These are phyloP conservation scores for Teleiodes luculella DNA, from an alignment of 2,888 invertebrate genomes.

Conservation along the genomic window DNA sequence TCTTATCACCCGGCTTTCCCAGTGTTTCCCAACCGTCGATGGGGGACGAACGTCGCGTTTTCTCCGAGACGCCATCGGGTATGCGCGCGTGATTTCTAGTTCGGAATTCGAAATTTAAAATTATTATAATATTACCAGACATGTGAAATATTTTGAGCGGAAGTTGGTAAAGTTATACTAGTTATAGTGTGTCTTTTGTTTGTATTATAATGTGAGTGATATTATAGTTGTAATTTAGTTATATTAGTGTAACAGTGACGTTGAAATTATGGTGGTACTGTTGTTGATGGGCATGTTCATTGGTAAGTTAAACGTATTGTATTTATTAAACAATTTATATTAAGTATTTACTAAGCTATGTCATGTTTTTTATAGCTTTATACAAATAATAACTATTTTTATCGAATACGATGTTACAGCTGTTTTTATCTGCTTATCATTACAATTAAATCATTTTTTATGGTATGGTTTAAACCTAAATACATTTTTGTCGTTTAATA, in stretches of 20 bases:
- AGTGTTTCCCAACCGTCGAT: constrained; percentile 29
- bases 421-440: too few species aligned
- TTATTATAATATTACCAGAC: background rate
- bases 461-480: too few species aligned
- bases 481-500: too few species aligned
- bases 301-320: too few species aligned
- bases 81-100: background rate
- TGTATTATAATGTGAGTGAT: background rate
- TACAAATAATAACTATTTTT: too few species aligned
- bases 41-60: constrained; percentile 25
- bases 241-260: constrained; percentile 24
- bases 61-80: background rate
- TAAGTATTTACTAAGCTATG: too few species aligned
- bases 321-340: too few species aligned
- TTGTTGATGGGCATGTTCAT: constrained; percentile 45
- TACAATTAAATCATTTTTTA: too few species aligned
- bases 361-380: too few species aligned
- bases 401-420: too few species aligned
- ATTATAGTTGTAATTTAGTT: constrained; percentile 29
- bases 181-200: background rate
- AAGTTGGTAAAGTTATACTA: background rate
- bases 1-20: constrained; percentile 37
- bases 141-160: constrained; percentile 1
- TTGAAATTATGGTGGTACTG: constrained; percentile 44
- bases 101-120: background rate